These are phyloP conservation scores for Buathra laborator DNA, from an alignment of 2,888 invertebrate species.

Conservation along the genomic window DNA sequence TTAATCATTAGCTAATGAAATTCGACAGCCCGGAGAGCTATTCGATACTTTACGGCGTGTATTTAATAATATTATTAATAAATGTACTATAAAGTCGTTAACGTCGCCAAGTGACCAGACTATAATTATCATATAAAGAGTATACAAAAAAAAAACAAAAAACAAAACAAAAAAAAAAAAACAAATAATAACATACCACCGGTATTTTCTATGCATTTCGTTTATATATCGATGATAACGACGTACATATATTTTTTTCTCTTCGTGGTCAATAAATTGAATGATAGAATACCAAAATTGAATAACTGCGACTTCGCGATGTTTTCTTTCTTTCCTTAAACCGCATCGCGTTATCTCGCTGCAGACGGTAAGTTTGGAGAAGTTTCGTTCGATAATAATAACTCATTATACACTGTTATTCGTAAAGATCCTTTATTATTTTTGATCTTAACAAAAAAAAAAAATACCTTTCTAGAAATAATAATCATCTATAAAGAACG, in stretches of 20 bases:
- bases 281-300: slow-evolving; percentile 63
- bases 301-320: slow-evolving; percentile 7
- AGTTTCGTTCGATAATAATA: not conserved
- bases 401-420: not conserved
- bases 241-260: slow-evolving; percentile 67
- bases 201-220: slow-evolving; percentile 73
- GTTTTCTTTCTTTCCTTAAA: slow-evolving; percentile 31
- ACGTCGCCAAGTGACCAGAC: slow-evolving; percentile 65
- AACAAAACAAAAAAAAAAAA: slow-evolving; percentile 15
- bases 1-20: slow-evolving; percentile 38
- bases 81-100: slow-evolving; percentile 62
- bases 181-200: slow-evolving; percentile 38
- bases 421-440: slow-evolving; percentile 42
- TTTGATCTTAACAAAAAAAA: slow-evolving; percentile 22
- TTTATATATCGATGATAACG: slow-evolving; percentile 66
- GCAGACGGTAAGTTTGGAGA: not conserved
- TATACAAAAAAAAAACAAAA: slow-evolving; percentile 16
- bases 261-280: slow-evolving; percentile 71
- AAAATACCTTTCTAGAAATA: slow-evolving; percentile 42
- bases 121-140: slow-evolving; percentile 64
- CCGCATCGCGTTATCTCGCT: not conserved
- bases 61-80: slow-evolving; percentile 47
- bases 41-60: slow-evolving; percentile 39
- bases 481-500: slow-evolving; percentile 40
- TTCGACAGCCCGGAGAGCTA: slow-evolving; percentile 29